Percentiles rank a stretch among this genome's conserved stretches.
Evolutionary conservation across 2,113 vertebrate genomes (phyloP).

Genomic region (Brevimyrus niger): DNA sequence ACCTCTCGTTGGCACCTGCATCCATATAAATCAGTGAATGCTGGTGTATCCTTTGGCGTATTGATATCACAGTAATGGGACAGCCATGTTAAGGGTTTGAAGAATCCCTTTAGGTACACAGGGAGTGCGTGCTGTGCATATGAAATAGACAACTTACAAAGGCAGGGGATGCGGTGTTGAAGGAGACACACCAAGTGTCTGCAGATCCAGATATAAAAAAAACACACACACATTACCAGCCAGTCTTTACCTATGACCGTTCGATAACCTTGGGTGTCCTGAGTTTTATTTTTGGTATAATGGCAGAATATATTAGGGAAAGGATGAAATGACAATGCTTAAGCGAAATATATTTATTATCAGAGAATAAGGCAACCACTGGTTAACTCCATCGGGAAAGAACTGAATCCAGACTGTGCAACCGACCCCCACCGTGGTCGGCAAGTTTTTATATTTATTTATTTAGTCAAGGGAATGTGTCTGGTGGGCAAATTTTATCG

Average conservation of each 20-base stretch:
- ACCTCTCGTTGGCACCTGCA: neutral
- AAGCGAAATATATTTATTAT: neutral
- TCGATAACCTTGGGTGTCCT: neutral
- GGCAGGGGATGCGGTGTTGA: neutral
- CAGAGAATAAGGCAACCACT: neutral
- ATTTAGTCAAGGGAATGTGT: neutral
- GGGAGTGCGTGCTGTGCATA: neutral
- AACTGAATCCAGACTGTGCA: neutral
- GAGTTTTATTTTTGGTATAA: neutral
- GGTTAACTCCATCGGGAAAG: neutral
- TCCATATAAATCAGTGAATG: neutral
- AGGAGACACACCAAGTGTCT: neutral
- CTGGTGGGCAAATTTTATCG: neutral
- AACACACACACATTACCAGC: neutral
- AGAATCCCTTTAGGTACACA: neutral
- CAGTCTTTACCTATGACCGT: neutral
- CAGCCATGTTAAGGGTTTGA: neutral
- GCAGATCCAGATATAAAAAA: neutral
- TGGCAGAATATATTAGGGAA: neutral
- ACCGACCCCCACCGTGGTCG: neutral
- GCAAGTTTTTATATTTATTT: neutral
- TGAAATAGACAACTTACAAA: neutral
- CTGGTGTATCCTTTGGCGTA: neutral
- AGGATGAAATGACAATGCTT: neutral
- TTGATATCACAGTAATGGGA: neutral